Conservation (phyloP, 2,113 vertebrate genomes). For the Macroglossus sobrinus region DNA sequence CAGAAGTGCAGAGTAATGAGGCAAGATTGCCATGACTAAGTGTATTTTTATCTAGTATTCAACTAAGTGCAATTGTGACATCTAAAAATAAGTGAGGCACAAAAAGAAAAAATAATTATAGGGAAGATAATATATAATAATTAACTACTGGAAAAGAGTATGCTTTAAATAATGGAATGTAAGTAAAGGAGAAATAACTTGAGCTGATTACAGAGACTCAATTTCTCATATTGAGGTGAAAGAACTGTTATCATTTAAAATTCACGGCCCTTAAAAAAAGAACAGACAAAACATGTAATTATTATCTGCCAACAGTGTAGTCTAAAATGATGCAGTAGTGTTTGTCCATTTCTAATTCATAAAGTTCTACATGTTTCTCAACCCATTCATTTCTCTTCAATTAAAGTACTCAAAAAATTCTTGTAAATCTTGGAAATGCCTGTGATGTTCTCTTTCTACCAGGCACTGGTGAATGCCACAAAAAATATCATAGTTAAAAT, state of each 20-base stretch:
- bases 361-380: conserved; percentile 10
- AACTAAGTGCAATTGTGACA: conserved; percentile 60
- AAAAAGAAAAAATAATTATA: conserved; percentile 73
- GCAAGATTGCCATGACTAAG: background rate
- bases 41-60: conserved; percentile 65
- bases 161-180: conserved; percentile 58
- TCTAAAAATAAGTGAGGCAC: conserved; percentile 69
- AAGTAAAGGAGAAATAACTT: conserved; percentile 58
- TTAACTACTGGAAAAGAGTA: conserved; percentile 64
- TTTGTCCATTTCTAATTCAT: conserved; percentile 51
- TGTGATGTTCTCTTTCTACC: background rate
- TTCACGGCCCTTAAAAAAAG: conserved; percentile 51
- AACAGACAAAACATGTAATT: conserved; percentile 66
- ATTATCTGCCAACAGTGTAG: conserved; percentile 49
- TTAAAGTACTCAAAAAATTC: conserved; percentile 47
- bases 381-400: conserved; percentile 37
- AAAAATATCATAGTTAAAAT: background rate
- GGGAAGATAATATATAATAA: conserved; percentile 73
- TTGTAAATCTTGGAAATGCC: conserved; percentile 4
- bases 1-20: conserved; percentile 43
- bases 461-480: background rate
- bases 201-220: conserved; percentile 69
- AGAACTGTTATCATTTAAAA: conserved; percentile 51
- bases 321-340: conserved; percentile 10
- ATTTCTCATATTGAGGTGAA: conserved; percentile 62